These are phyloP conservation scores for Drosophila eohydei DNA, from an alignment of 2,888 invertebrate genomes.

Conservation along the genomic window DNA sequence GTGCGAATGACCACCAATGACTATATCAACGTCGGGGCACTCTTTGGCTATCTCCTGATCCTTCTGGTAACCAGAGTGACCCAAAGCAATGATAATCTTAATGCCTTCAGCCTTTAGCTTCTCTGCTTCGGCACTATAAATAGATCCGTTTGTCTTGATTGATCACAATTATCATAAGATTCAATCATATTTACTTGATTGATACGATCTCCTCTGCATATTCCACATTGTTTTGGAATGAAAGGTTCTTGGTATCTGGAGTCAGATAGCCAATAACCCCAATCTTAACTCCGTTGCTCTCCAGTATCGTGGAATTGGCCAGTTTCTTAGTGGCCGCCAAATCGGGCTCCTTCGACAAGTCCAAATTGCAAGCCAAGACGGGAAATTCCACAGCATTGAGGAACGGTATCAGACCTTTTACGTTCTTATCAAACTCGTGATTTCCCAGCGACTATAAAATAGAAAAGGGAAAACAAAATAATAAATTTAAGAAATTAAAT, in stretches of 20 bases:
- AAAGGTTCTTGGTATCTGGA: constrained; percentile 89
- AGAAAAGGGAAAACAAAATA: background rate
- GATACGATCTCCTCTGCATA: constrained; percentile 90
- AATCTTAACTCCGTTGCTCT: constrained; percentile 88
- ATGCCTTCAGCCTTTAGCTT: constrained; percentile 88
- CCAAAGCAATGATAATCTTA: constrained; percentile 93
- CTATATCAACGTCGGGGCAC: constrained; percentile 92
- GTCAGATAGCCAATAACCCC: constrained; percentile 96
- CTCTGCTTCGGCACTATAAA: constrained; percentile 87
- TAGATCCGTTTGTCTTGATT: background rate
- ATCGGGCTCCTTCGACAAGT: constrained; percentile 88
- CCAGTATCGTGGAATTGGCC: constrained; percentile 88
- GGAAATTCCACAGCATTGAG: constrained; percentile 90
- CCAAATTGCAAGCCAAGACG: constrained; percentile 91
- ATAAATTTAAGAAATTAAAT: background rate
- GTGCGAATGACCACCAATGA: constrained; percentile 96
- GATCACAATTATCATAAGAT: background rate
- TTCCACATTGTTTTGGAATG: constrained; percentile 86
- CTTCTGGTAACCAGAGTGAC: constrained; percentile 93
- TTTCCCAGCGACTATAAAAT: constrained; percentile 92
- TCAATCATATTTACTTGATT: constrained; percentile 85
- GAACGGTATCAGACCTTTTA: constrained; percentile 91
- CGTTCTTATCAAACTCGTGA: constrained; percentile 95
- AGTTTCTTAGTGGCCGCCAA: constrained; percentile 86
- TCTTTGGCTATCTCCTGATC: constrained; percentile 91